phyloP scores from a whole-genome alignment of 2,888 invertebrate species.

The Amphipyra tragopoginis region DNA sequence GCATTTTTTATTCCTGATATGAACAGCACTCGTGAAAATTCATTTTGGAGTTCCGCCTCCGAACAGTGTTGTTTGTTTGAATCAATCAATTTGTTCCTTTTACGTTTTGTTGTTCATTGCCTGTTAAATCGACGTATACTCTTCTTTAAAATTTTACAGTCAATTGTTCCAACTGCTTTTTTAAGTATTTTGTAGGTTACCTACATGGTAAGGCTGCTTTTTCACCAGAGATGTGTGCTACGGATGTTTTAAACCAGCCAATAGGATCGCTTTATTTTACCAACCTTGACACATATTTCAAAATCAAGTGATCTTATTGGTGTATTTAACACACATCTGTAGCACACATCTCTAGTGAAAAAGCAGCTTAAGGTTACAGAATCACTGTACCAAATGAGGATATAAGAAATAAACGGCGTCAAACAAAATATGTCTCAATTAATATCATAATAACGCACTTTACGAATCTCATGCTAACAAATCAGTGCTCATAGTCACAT shows the following conservation, averaged over 20 bases:
- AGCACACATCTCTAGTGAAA: no score
- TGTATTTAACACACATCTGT: no score
- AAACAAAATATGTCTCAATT: background rate
- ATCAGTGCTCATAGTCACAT: constrained; percentile 11
- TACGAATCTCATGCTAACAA: background rate
- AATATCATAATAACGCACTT: background rate
- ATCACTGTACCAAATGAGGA: no score
- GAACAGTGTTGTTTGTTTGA: constrained; percentile 36
- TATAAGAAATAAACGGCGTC: background rate
- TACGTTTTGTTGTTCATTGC: constrained; percentile 6
- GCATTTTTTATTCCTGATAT: constrained; percentile 31
- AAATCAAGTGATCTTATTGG: no score
- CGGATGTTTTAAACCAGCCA: no score
- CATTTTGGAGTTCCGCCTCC: constrained; percentile 38
- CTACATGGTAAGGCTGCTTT: no score
- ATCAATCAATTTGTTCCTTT: constrained; percentile 41
- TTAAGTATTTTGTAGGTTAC: no score
- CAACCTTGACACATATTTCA: no score
- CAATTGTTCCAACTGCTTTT: no score
- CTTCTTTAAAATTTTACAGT: background rate
- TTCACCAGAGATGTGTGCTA: no score
- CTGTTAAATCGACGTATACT: background rate
- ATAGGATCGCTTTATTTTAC: no score
- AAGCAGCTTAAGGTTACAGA: no score
- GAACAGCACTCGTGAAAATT: constrained; percentile 41